phyloP scores from a whole-genome alignment of 2,797 vertebrate species.

The Lagocephalus sceleratus region DNA sequence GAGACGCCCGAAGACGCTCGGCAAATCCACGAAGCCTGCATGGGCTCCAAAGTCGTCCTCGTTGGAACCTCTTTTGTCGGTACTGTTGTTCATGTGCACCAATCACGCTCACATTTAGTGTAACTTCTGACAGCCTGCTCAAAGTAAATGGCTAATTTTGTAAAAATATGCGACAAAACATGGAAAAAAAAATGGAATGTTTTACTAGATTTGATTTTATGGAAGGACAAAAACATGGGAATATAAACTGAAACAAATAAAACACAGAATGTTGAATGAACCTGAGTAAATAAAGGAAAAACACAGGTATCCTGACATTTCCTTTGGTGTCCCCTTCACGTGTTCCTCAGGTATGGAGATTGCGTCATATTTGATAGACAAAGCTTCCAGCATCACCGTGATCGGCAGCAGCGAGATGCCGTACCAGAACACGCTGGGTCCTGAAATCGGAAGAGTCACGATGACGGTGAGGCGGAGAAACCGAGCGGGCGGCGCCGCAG shows the following conservation, averaged over 20 bases:
- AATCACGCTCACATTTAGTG: background rate
- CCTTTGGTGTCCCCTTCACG: background rate
- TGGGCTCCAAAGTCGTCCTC: slow-evolving; percentile 72
- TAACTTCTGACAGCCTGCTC: background rate
- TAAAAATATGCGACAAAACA: background rate
- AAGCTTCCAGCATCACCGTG: slow-evolving; percentile 74
- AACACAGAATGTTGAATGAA: background rate
- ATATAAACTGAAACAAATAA: too few relatives aligned
- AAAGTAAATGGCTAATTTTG: too few relatives aligned
- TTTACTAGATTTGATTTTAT: background rate
- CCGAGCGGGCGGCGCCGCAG: background rate
- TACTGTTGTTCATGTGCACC: slow-evolving; percentile 24
- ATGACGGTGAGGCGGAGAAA: slow-evolving; percentile 72
- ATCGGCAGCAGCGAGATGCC: slow-evolving; percentile 80
- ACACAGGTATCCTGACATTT: background rate
- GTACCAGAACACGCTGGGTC: slow-evolving; percentile 77
- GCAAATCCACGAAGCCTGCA: slow-evolving; percentile 71
- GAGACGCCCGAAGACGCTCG: slow-evolving; percentile 80
- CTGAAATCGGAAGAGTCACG: slow-evolving; percentile 73
- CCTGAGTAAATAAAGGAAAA: too few relatives aligned
- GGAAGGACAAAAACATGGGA: too few relatives aligned
- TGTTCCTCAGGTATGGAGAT: slow-evolving; percentile 80
- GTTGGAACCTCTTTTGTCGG: slow-evolving; percentile 79
- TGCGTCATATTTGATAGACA: slow-evolving; percentile 77
- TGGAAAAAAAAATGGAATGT: background rate